Conservation (phyloP, 1,140 invertebrate genomes). For the Hypsibius dujardini region DNA sequence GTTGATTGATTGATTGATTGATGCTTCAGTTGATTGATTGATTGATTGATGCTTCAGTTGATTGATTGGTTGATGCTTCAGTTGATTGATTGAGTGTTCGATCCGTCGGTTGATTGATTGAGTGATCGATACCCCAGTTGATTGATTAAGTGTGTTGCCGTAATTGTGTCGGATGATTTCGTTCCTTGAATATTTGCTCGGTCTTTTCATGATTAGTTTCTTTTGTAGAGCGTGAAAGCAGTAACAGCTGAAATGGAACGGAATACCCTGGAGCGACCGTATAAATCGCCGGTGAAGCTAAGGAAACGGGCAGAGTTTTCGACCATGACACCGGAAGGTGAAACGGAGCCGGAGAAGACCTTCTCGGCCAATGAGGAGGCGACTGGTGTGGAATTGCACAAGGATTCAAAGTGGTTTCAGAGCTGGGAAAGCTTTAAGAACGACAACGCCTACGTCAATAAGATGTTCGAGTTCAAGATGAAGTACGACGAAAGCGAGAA, state of each 20-base stretch:
- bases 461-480: slow-evolving; percentile 91
- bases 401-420: slow-evolving; percentile 87
- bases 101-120: no score
- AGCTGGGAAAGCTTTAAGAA: slow-evolving; percentile 98
- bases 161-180: no score
- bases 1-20: no score
- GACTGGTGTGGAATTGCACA: slow-evolving; percentile 78
- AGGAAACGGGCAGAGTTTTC: slow-evolving; percentile 39
- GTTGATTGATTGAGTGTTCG: no score
- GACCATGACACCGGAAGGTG: slow-evolving; percentile 41
- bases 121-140: no score
- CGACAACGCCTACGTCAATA: slow-evolving; percentile 85
- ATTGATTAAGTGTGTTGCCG: no score
- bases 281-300: slow-evolving; percentile 43
- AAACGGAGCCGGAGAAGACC: slow-evolving; percentile 35
- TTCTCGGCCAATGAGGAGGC: slow-evolving; percentile 42
- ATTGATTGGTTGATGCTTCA: no score
- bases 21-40: no score
- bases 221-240: slow-evolving; percentile 52
- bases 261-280: slow-evolving; percentile 52
- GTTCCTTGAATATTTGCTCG: no score
- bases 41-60: no score
- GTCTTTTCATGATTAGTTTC: neutral
- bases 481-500: slow-evolving; percentile 98
- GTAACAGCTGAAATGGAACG: slow-evolving; percentile 80